Percentiles rank a stretch among this genome's conserved stretches.
These are phyloP conservation scores for Chrysaora quinquecirrha DNA, from an alignment of 30 jellyfish, hydroid and myxozoan species.

Conservation along the genomic window DNA sequence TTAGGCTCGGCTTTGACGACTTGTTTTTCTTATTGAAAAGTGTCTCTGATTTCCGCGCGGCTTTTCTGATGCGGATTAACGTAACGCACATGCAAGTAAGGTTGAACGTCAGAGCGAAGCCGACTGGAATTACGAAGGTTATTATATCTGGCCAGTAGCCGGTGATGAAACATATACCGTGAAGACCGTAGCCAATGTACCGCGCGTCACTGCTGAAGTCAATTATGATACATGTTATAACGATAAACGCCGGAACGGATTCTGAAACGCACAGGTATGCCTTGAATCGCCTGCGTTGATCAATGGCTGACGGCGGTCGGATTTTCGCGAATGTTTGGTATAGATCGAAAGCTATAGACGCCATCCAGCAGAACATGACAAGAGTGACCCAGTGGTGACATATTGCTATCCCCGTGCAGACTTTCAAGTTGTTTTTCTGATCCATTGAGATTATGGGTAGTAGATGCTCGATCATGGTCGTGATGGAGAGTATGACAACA, in stretches of 20 bases:
- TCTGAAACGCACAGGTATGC: constrained; percentile 8
- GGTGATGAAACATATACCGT: constrained; percentile 43
- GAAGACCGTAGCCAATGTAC: constrained; percentile 18
- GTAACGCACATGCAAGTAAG: constrained; percentile 35
- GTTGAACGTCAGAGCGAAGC: constrained; percentile 35
- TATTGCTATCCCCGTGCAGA: constrained; percentile 33
- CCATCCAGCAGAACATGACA: constrained; percentile 57
- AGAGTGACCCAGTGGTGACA: constrained; percentile 36
- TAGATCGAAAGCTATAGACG: constrained; percentile 50
- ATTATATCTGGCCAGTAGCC: constrained; percentile 29
- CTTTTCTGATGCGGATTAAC: constrained; percentile 21
- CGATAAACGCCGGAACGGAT: constrained; percentile 10
- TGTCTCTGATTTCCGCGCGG: constrained; percentile 22
- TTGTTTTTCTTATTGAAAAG: constrained; percentile 3
- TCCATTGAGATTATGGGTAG: neutral
- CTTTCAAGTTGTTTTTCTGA: neutral
- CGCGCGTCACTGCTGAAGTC: constrained; percentile 18
- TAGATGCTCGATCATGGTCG: constrained; percentile 14
- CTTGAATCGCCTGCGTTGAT: constrained; percentile 29
- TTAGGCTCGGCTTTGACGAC: constrained; percentile 21
- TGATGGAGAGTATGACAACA: constrained; percentile 32
- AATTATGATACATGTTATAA: constrained; percentile 7
- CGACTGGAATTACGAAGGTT: constrained; percentile 44
- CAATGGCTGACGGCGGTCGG: constrained; percentile 24
- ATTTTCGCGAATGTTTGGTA: constrained; percentile 26